Conservation (phyloP, 2,797 vertebrate genomes). For the Protosalanx chinensis region DNA sequence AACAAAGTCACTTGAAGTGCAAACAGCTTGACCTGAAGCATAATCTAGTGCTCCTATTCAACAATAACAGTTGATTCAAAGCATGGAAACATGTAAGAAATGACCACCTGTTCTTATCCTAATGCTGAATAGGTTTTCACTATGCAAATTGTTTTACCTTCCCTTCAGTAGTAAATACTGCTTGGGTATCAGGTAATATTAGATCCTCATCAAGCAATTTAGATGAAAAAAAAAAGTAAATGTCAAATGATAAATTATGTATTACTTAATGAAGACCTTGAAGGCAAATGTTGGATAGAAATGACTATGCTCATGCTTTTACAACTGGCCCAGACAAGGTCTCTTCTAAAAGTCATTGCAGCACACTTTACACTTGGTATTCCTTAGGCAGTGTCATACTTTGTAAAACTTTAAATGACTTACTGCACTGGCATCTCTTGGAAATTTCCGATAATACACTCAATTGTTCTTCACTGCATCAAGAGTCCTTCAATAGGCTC, state of each 20-base stretch:
- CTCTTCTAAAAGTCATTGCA: constrained; percentile 34
- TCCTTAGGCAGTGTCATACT: constrained; percentile 60
- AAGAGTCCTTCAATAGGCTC: constrained; percentile 63
- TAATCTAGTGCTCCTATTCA: neutral
- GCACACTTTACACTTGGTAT: constrained; percentile 55
- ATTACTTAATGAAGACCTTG: constrained; percentile 59
- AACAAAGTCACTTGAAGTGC: neutral
- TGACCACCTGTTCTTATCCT: constrained; percentile 42
- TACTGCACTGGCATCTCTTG: constrained; percentile 58
- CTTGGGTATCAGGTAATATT: constrained; percentile 52
- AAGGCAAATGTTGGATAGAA: constrained; percentile 45
- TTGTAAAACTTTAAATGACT: constrained; percentile 73
- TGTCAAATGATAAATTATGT: constrained; percentile 57
- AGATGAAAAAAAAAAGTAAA: constrained; percentile 56
- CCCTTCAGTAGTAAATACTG: constrained; percentile 30
- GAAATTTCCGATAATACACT: constrained; percentile 65
- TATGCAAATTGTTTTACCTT: constrained; percentile 27
- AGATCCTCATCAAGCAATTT: constrained; percentile 22
- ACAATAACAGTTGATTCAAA: neutral
- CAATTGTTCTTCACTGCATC: constrained; percentile 67
- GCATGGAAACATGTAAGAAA: neutral
- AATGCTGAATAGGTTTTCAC: constrained; percentile 1
- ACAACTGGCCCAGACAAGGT: constrained; percentile 37
- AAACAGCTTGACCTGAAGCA: neutral
- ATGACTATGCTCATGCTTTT: constrained; percentile 20